A percentile compares a stretch with the other conserved stretches of the same genome.
phyloP scores from a whole-genome alignment of 1,140 invertebrate species.

The Alviniconcha marisindica region DNA sequence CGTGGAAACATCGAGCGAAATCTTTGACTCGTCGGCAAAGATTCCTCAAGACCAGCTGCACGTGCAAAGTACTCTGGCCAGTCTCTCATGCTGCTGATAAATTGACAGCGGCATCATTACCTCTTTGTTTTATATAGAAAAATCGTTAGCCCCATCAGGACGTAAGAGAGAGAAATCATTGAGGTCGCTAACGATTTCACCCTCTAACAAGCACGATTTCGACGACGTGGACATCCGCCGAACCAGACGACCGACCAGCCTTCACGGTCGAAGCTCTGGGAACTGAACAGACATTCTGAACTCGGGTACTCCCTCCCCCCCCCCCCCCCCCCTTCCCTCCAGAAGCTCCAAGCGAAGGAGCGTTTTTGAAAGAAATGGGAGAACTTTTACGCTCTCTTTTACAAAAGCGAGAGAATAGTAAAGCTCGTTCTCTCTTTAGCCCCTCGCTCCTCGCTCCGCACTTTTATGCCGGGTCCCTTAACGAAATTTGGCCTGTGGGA shows the following conservation, averaged over 20 bases:
- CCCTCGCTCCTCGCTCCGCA: background rate
- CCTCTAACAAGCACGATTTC: conserved; percentile 9
- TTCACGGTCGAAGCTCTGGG: background rate
- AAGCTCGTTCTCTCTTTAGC: conserved; percentile 23
- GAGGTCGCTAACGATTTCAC: background rate
- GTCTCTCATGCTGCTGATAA: conserved; percentile 13
- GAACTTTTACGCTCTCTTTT: conserved; percentile 15
- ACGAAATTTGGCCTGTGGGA: conserved; percentile 35
- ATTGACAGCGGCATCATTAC: conserved; percentile 8
- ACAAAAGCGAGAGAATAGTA: conserved; percentile 5
- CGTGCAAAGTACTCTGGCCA: conserved; percentile 1
- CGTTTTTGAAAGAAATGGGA: conserved; percentile 1
- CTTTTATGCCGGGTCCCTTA: conserved; percentile 35
- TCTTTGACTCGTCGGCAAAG: background rate
- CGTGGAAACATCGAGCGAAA: background rate
- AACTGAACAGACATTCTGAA: background rate
- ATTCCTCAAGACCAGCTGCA: background rate
- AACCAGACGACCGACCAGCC: background rate
- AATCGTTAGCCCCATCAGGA: conserved; percentile 7
- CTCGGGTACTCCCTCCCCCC: background rate
- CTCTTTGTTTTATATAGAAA: conserved; percentile 21
- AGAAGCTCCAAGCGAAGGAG: background rate
- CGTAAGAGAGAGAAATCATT: background rate
- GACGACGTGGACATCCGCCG: background rate
- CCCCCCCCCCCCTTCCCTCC: background rate